phyloP scores from a whole-genome alignment of 2,797 vertebrate species.

The Diglossa cyanea region DNA sequence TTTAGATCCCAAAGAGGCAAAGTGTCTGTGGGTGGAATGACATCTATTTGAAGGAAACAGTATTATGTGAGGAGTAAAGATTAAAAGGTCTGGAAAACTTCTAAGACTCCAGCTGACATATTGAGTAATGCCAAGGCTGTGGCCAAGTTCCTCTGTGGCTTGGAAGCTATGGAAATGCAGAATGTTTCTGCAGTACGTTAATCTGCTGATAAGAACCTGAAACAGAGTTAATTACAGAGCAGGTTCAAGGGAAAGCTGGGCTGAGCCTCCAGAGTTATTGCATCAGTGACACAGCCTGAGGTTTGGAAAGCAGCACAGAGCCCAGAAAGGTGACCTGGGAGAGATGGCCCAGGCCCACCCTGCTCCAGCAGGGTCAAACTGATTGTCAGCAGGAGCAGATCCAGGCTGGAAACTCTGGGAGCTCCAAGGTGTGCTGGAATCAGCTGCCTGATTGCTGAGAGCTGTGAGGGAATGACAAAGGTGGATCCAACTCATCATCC shows the following conservation, averaged over 20 bases:
- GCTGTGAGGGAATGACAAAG: neutral
- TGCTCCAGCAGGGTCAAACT: neutral
- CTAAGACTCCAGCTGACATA: neutral
- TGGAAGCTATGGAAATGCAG: constrained; percentile 26
- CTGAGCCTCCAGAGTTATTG: neutral
- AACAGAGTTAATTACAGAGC: constrained; percentile 43
- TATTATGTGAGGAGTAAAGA: neutral
- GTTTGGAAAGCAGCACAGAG: neutral
- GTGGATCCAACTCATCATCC: constrained; percentile 26
- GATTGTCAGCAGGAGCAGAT: neutral
- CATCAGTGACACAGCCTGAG: neutral
- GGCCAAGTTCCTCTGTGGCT: neutral
- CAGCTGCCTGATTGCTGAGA: neutral
- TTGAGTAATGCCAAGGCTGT: neutral
- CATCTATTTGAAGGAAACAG: neutral
- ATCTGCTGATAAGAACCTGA: constrained; percentile 55
- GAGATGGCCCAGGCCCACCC: neutral
- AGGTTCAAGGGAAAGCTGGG: constrained; percentile 24
- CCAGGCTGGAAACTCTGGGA: neutral
- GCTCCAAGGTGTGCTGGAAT: neutral
- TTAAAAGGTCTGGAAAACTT: constrained; percentile 48
- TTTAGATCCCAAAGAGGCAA: neutral
- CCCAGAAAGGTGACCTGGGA: neutral
- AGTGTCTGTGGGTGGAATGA: neutral
- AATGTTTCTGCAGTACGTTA: constrained; percentile 13